Evolutionary conservation across 1,140 invertebrate species (phyloP), one percentile per base, ranked within the genome.

Genomic region (Drosophila ironensis): DNA sequence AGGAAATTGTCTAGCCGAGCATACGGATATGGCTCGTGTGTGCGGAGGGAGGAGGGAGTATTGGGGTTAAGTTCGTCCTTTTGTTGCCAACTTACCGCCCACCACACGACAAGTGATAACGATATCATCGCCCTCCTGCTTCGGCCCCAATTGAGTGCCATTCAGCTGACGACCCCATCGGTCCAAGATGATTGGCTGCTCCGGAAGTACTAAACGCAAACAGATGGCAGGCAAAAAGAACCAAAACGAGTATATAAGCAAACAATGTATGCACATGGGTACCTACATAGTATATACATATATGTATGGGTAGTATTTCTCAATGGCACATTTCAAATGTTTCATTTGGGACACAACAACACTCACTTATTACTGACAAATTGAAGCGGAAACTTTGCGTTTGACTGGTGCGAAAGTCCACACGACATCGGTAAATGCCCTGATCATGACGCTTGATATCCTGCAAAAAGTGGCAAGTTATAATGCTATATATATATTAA

Each of bases 311-410:
- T n/a, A n/a, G n/a, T n/a, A 27, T 42, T 33, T 72, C 40, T 45
- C 42, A 41, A 42, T 72, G 38, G 27, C 30, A 27, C 25, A 17
- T 17, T 63, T 11, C 42, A n/a, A 60, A 44, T 42, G 30, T 20
- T 54, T 66, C 37, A 45, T 64, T 64, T 47, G 45, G 25, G 28
- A 35, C n/a, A n/a, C n/a, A n/a, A n/a, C 73, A 48, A 63, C 24
- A 92, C 95, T 95, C 90, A 97, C 96, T 95, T 86, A 97, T 95
- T 72, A 97, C 95, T 53, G 95, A 96, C 66, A 97, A 93, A 91
- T 96, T 96, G 91, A 97, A 96, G 77, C 94, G 93, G 84, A 96
- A 95, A 89, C 95, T 97, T 77, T 95, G 93, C 11, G 96, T 97
- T 90, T 97, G 95, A 30, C 95, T 95, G 87, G 96, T 96, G 50